These are phyloP conservation scores for Chelon labrosus DNA, from an alignment of 2,797 vertebrate genomes.

Conservation along the genomic window DNA sequence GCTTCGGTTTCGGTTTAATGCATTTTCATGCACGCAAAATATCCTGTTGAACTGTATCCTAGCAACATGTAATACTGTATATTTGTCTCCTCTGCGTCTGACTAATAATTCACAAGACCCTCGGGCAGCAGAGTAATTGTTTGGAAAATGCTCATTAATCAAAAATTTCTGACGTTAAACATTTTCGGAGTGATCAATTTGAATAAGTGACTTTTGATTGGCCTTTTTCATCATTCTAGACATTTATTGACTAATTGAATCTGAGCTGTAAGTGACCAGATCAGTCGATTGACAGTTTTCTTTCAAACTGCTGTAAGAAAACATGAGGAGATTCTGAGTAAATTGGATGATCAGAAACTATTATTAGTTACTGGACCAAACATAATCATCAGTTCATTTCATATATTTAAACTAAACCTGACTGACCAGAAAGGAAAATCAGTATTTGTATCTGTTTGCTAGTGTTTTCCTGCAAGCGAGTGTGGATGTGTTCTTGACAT, in stretches of 20 bases:
- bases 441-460: not conserved
- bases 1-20: not conserved
- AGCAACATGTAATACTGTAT: not conserved
- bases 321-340: not conserved
- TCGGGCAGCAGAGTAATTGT: not conserved
- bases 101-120: no score
- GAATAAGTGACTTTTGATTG: not conserved
- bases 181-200: no score
- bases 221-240: not conserved
- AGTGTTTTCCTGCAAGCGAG: not conserved
- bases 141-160: not conserved
- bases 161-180: no score
- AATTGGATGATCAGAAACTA: not conserved
- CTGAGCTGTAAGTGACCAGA: not conserved
- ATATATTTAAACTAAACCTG: not conserved
- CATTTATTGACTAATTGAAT: not conserved
- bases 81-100: no score
- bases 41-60: not conserved
- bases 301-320: not conserved
- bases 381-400: not conserved
- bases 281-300: not conserved
- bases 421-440: not conserved
- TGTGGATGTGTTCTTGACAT: slow-evolving; percentile 8
- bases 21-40: not conserved
- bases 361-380: not conserved